Base-by-base conservation (phyloP, 1,140 invertebrate species). In the Antheraea pernyi region DNA sequence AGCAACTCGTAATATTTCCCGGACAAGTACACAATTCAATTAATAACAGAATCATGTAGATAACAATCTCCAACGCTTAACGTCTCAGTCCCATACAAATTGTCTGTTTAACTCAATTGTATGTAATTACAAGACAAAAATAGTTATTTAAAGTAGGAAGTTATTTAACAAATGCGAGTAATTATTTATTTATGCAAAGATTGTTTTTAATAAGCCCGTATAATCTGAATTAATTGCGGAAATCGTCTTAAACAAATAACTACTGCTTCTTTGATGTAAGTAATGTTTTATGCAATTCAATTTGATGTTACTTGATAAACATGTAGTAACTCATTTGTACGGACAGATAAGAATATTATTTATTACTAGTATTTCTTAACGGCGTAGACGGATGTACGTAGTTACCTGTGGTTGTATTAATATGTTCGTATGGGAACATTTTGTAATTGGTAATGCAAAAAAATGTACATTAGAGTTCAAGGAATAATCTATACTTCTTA, bases 161-260 rank as follows among this genome's bases (percentile, higher is more conserved):
- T 53, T 53, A 53, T 53, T 53, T 53, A 53, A 53, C 46, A 53
- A 53, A 53, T 53, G 16, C 46, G 46, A 53, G 11, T 53, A 53
- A 53, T 53, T 53, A 53, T 53, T 53, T 53, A 53, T 53, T 53
- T 53, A 53, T 53, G 46, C 46, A 53, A 53, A 53, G 46, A 53
- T 53, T 53, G 46, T 53, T 53, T n/a, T 53, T 53, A 53, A 53
- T 53, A 53, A 53, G 46, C 46, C 16, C 46, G 46, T 53, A 53
- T 53, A 53, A 53, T 53, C 46, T 53, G 46, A 16, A 13, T 53
- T 53, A 53, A 53, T 53, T 53, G 46, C 46, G 46, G 46, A 53
- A 53, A 53, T 53, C 13, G 46, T 53, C 46, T 53, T 53, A 53
- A 53, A 53, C 46, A 53, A 53, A 53, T 53, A 53, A 53, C 46